Conservation (phyloP, 2,888 invertebrate species). For the Melinaea marsaeus region DNA sequence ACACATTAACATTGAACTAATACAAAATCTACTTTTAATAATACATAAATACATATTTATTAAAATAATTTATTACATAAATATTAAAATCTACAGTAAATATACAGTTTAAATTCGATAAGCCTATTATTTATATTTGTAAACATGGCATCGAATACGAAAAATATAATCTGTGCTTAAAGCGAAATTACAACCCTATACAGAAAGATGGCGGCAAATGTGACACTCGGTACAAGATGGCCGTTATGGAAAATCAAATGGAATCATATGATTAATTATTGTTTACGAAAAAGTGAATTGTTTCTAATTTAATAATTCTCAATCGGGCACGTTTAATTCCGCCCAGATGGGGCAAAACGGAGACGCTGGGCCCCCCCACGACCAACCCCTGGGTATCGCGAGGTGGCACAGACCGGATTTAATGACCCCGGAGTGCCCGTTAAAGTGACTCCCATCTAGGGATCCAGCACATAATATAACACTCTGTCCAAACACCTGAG, state of each 20-base stretch:
- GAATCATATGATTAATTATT: constrained; percentile 39
- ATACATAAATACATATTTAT: constrained; percentile 26
- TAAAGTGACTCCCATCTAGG: constrained; percentile 54
- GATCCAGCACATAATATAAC: constrained; percentile 53
- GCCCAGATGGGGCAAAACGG: constrained; percentile 87
- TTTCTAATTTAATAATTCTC: constrained; percentile 41
- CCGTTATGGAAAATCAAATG: constrained; percentile 34
- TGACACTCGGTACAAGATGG: constrained; percentile 40
- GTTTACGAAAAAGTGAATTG: constrained; percentile 39
- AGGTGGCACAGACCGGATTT: constrained; percentile 84
- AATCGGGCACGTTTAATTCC: constrained; percentile 77
- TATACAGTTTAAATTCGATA: constrained; percentile 21
- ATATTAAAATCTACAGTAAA: constrained; percentile 25
- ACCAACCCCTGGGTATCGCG: constrained; percentile 90
- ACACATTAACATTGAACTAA: neutral
- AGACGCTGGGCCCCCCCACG: constrained; percentile 88
- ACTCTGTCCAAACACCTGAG: constrained; percentile 49
- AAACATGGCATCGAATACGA: constrained; percentile 29
- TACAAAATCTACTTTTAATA: constrained; percentile 15
- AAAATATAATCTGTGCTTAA: constrained; percentile 28
- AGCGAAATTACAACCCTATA: constrained; percentile 17
- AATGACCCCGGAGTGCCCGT: constrained; percentile 80
- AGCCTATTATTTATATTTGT: constrained; percentile 21
- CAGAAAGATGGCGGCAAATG: constrained; percentile 39
- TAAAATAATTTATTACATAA: constrained; percentile 20